Conservation (phyloP, 2,113 vertebrate genomes). For the Datnioides undecimradiatus region DNA sequence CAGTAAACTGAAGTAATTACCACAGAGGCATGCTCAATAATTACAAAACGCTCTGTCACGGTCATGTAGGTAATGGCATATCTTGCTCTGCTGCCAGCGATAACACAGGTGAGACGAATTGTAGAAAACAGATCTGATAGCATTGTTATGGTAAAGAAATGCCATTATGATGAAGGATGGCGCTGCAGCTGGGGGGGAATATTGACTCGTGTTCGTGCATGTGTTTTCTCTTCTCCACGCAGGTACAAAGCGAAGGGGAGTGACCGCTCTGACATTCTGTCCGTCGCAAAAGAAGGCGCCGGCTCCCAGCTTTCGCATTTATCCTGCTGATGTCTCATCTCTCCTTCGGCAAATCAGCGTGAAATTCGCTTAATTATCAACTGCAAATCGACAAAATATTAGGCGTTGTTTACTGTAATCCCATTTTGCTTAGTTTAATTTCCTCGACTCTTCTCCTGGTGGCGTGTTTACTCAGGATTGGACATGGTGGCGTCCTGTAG, state of each 20-base stretch:
- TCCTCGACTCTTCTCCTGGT: slow-evolving; percentile 47
- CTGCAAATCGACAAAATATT: slow-evolving; percentile 64
- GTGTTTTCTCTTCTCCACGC: slow-evolving; percentile 31
- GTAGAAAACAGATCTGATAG: slow-evolving; percentile 83
- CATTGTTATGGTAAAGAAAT: slow-evolving; percentile 79
- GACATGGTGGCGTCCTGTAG: slow-evolving; percentile 63
- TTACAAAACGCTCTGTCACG: slow-evolving; percentile 81
- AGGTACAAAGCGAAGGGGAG: slow-evolving; percentile 25
- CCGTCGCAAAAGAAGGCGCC: background rate
- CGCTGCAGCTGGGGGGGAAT: background rate
- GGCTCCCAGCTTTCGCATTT: background rate
- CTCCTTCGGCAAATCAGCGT: slow-evolving; percentile 55
- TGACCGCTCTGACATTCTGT: slow-evolving; percentile 3
- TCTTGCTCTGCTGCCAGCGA: slow-evolving; percentile 73
- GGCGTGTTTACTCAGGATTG: slow-evolving; percentile 62
- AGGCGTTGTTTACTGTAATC: slow-evolving; percentile 67
- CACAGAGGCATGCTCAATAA: slow-evolving; percentile 80
- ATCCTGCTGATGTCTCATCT: slow-evolving; percentile 26
- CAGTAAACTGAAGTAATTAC: slow-evolving; percentile 84
- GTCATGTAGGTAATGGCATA: slow-evolving; percentile 79
- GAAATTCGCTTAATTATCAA: slow-evolving; percentile 77
- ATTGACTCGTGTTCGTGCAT: slow-evolving; percentile 18
- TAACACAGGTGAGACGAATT: slow-evolving; percentile 86
- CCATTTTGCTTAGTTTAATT: slow-evolving; percentile 56
- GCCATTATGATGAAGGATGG: slow-evolving; percentile 64